Conservation (phyloP, 2,888 invertebrate species). For the Mimumesa dahlbomi region DNA sequence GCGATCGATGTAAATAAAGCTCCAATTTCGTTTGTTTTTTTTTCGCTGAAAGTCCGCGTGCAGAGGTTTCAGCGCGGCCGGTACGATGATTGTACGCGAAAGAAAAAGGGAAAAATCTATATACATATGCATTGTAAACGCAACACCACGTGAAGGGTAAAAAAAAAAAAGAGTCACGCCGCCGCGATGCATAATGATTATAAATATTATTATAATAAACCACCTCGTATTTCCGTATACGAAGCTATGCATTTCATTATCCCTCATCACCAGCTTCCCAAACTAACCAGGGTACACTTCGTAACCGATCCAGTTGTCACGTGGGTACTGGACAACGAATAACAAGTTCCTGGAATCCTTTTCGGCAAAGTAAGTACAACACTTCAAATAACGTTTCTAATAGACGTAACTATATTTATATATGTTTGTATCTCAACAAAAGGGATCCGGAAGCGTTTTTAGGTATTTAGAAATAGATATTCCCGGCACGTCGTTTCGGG, state of each 20-base stretch:
- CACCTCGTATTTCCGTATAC: conserved; percentile 79
- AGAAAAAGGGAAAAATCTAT: background rate
- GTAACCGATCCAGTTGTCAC: too few relatives aligned
- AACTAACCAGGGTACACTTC: too few relatives aligned
- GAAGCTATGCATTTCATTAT: conserved; percentile 46
- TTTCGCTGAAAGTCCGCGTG: conserved; percentile 44
- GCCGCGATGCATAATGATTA: conserved; percentile 76
- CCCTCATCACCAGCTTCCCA: background rate
- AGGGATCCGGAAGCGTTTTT: background rate
- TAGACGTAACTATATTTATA: too few relatives aligned
- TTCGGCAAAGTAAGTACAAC: background rate
- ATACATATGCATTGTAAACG: conserved; percentile 41
- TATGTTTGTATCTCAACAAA: too few relatives aligned
- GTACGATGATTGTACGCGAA: conserved; percentile 2
- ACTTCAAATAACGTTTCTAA: background rate
- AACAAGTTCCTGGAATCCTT: too few relatives aligned
- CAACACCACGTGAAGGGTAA: conserved; percentile 43
- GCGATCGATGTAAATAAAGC: conserved; percentile 77
- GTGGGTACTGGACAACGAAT: too few relatives aligned
- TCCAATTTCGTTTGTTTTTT: conserved; percentile 43
- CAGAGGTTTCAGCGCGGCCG: conserved; percentile 10
- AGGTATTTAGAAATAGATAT: background rate
- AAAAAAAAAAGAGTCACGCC: conserved; percentile 62
- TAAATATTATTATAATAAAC: conserved; percentile 80
- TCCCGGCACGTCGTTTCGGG: background rate